Base-by-base conservation (phyloP, 2,888 invertebrate species). In the Drosophila histrio region DNA sequence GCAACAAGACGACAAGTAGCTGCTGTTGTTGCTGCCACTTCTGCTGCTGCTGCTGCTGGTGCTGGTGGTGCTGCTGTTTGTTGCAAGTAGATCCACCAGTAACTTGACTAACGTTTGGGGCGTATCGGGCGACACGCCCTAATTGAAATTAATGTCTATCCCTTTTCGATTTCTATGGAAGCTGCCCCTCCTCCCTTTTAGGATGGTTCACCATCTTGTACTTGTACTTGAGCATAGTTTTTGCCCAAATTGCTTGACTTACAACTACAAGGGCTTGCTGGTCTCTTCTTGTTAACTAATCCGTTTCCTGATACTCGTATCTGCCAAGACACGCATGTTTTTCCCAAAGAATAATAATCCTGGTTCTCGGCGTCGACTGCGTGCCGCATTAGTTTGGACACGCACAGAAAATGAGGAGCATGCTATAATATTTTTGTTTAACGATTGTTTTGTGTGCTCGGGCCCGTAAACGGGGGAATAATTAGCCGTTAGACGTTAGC, bases 61-160 rank as follows among this genome's bases (percentile, higher is more conserved):
- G 43, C 36, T 61, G 30, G 57, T 43, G 15, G 26, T 41, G n/a
- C 24, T 28, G 32, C 43, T 26, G 36, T 15, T 22, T 65, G 54
- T 46, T 52, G 52, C 52, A 52, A 52, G 50, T 38, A 21, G 50
- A 49, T 53, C 30, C 49, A 38, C 17, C 54, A 30, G 50, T 19
- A 52, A 59, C 62, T 68, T 62, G 62, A 68, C 65, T 63, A 72
- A 72, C 59, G 52, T 59, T 49, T 57, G 70, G 70, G 72, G 84
- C 73, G 73, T 67, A 68, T 32, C 49, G 24, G 49, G 65, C 63
- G 67, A 70, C 74, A 67, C 71, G 66, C 68, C 79, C 56, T 88
- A 89, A 88, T 89, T 85, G 89, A 89, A 85, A 88, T 88, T 89
- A 88, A 88, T 88, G 87, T 74, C 63, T 70, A 82, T 87, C 77